phyloP scores from a whole-genome alignment of 2,888 invertebrate species.

The Cerceris rybyensis region DNA sequence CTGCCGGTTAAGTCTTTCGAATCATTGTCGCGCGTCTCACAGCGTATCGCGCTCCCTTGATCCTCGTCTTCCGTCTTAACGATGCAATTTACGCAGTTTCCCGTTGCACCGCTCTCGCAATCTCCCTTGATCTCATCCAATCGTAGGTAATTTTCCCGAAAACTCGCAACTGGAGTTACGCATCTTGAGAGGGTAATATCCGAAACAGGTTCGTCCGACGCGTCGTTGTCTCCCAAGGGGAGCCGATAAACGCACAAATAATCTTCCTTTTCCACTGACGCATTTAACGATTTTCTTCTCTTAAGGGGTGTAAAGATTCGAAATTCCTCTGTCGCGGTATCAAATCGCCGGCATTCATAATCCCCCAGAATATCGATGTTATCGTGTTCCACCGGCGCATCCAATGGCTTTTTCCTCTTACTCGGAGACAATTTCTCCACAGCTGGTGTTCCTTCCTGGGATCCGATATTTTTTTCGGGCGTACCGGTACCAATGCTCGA shows the following conservation, averaged over 20 bases:
- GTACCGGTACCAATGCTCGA: not conserved
- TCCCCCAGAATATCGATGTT: not conserved
- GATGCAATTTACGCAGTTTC: not conserved
- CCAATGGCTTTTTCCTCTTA: slow-evolving; percentile 57
- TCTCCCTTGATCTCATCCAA: not conserved
- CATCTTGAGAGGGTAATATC: slow-evolving; percentile 48
- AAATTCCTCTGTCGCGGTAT: slow-evolving; percentile 69
- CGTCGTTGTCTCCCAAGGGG: slow-evolving; percentile 19
- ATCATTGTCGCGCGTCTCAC: not conserved
- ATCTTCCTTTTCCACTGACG: not conserved
- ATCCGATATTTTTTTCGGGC: not conserved
- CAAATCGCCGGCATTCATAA: slow-evolving; percentile 47
- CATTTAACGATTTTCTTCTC: slow-evolving; percentile 61
- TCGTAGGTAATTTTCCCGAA: not conserved
- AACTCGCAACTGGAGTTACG: slow-evolving; percentile 47
- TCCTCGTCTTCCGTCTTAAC: not conserved
- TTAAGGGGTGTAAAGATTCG: slow-evolving; percentile 77
- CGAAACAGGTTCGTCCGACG: slow-evolving; percentile 6
- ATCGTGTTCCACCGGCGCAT: slow-evolving; percentile 34
- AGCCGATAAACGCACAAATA: slow-evolving; percentile 14
- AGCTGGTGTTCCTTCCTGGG: not conserved
- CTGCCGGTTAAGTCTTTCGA: slow-evolving; percentile 56
- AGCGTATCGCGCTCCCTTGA: no score
- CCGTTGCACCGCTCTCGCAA: no score
- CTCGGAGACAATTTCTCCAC: slow-evolving; percentile 49